Conservation (phyloP, 2,888 invertebrate genomes). For the Malthinus seriepunctatus region DNA sequence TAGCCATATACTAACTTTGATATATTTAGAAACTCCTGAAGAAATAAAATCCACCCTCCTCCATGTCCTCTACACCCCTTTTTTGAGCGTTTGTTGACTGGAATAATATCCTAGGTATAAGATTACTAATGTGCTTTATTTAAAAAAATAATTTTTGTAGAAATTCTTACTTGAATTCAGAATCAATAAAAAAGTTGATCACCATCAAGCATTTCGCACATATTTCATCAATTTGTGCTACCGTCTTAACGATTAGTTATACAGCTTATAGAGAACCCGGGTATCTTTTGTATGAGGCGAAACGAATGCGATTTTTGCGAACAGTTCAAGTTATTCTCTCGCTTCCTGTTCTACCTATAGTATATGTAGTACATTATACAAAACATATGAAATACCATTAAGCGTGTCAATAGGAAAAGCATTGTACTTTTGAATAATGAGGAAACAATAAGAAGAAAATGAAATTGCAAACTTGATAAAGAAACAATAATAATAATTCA, state of each 20-base stretch:
- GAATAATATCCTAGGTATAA: too few relatives aligned
- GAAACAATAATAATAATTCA: constrained; percentile 19
- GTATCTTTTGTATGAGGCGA: constrained; percentile 27
- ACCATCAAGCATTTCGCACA: constrained; percentile 24
- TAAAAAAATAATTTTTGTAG: too few relatives aligned
- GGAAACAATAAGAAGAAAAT: constrained; percentile 2
- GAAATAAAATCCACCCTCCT: too few relatives aligned
- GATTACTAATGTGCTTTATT: too few relatives aligned
- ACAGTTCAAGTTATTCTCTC: constrained; percentile 20
- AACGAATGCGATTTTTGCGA: constrained; percentile 18
- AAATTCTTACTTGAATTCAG: too few relatives aligned
- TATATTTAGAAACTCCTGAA: too few relatives aligned
- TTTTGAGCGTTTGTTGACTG: too few relatives aligned
- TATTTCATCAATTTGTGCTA: constrained; percentile 40
- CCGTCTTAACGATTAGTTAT: constrained; percentile 42
- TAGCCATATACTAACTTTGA: too few relatives aligned
- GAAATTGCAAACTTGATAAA: neutral
- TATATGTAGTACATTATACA: too few relatives aligned
- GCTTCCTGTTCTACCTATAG: constrained; percentile 23
- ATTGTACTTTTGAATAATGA: constrained; percentile 1
- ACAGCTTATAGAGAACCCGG: constrained; percentile 34
- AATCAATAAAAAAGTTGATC: too few relatives aligned
- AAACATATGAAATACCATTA: too few relatives aligned
- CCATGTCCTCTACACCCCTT: too few relatives aligned
- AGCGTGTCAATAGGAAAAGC: neutral